Evolutionary conservation across 1,140 invertebrate species (phyloP).

Genomic region (Pseudobourletiella spinata): DNA sequence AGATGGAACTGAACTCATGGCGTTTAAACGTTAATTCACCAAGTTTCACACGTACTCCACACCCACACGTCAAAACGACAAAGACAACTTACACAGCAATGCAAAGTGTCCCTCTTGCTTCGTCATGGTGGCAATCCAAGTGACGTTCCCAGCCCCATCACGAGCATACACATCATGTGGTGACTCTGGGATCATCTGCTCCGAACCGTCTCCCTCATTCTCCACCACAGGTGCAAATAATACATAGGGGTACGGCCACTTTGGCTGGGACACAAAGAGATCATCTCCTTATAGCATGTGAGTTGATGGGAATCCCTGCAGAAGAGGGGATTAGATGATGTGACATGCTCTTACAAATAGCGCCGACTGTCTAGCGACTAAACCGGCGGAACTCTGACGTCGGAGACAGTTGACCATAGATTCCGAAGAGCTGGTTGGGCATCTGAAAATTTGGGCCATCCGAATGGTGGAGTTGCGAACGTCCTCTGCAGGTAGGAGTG

Average conservation of each 20-base stretch:
- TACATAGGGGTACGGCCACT: constrained; percentile 11
- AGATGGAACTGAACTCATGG: constrained; percentile 1
- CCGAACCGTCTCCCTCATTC: background rate
- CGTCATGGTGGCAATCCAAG: constrained; percentile 21
- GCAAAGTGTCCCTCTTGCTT: constrained; percentile 18
- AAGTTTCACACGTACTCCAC: background rate
- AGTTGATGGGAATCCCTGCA: too few species aligned
- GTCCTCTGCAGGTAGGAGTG: background rate
- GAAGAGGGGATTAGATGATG: too few species aligned
- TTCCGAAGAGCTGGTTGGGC: background rate
- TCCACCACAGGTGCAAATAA: constrained; percentile 26
- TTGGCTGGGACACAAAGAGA: too few species aligned
- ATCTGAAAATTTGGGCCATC: constrained; percentile 8
- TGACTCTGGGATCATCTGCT: constrained; percentile 1
- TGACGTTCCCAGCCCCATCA: background rate
- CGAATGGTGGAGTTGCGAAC: background rate
- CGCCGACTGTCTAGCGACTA: constrained; percentile 10
- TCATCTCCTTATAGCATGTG: too few species aligned
- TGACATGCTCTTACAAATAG: constrained; percentile 20
- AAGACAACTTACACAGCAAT: constrained; percentile 8
- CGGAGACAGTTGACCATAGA: constrained; percentile 15
- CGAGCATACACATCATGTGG: constrained; percentile 1
- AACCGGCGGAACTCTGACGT: background rate
- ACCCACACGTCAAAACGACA: too few species aligned
- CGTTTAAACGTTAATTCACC: background rate